A percentile compares a stretch with the other conserved stretches of the same genome.
Evolutionary conservation across 2,113 vertebrate genomes (phyloP).

Genomic region (Plestiodon gilberti): DNA sequence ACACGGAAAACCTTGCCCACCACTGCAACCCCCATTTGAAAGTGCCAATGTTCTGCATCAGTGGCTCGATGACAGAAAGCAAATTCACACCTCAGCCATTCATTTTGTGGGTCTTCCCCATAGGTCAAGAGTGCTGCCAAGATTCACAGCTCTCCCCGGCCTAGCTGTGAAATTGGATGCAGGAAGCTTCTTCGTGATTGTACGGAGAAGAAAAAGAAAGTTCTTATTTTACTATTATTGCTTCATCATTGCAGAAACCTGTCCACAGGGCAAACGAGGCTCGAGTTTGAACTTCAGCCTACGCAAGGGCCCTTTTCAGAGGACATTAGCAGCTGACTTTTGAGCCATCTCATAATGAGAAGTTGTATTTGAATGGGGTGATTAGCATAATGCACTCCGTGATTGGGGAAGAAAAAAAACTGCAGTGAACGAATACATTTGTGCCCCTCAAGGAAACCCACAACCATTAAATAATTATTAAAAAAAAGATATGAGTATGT

Average conservation of each 20-base stretch:
- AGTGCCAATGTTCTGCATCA: slow-evolving; percentile 34
- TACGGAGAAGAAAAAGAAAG: slow-evolving; percentile 7
- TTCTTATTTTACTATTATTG: background rate
- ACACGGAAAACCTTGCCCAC: background rate
- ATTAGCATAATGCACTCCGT: background rate
- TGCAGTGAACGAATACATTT: background rate
- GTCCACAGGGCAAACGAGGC: slow-evolving; percentile 13
- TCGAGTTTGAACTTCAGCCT: background rate
- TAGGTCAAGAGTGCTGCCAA: slow-evolving; percentile 6
- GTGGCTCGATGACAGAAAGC: slow-evolving; percentile 46
- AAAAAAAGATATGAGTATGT: background rate
- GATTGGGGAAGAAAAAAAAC: background rate
- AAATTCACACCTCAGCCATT: slow-evolving; percentile 35
- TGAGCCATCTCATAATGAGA: background rate
- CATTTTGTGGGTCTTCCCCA: slow-evolving; percentile 2
- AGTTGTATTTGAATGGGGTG: background rate
- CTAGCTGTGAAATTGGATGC: slow-evolving; percentile 28
- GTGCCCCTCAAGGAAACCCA: background rate
- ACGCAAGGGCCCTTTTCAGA: background rate
- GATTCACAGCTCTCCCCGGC: slow-evolving; percentile 18
- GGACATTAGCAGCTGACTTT: background rate
- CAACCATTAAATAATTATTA: background rate
- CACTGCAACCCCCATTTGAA: slow-evolving; percentile 17
- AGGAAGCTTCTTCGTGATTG: background rate
- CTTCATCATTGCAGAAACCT: background rate